These are phyloP conservation scores for Cyanoliseus patagonus DNA, from an alignment of 2,113 vertebrate genomes.

Conservation along the genomic window DNA sequence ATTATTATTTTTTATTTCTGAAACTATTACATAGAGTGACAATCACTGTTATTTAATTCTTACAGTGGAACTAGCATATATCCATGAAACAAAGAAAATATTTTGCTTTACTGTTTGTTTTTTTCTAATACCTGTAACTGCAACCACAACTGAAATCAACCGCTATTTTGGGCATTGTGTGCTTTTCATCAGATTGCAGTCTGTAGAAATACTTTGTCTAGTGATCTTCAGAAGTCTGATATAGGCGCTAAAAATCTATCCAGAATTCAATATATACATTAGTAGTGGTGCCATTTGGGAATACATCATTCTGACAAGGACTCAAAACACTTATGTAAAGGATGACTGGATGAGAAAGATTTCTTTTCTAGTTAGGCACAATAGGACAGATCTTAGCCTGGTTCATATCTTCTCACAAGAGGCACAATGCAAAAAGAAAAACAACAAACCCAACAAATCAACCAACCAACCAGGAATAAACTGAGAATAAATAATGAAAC, in stretches of 20 bases:
- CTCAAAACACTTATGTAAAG: background rate
- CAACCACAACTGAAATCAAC: background rate
- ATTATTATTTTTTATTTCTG: background rate
- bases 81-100: background rate
- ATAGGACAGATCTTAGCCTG: background rate
- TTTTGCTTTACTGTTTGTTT: background rate
- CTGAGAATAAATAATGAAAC: background rate
- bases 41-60: background rate
- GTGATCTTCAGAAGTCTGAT: slow-evolving; percentile 24
- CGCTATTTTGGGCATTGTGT: background rate
- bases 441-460: background rate
- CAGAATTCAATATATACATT: slow-evolving; percentile 52
- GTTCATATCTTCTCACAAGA: background rate
- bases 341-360: slow-evolving; percentile 9
- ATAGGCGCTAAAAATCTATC: slow-evolving; percentile 40
- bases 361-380: slow-evolving; percentile 33
- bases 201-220: background rate
- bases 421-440: background rate
- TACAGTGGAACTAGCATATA: background rate
- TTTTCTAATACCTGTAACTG: background rate
- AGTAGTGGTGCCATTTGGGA: background rate
- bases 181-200: slow-evolving; percentile 36
- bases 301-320: background rate
- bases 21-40: background rate
- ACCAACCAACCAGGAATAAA: background rate